Evolutionary conservation across 2,113 vertebrate genomes (phyloP), one percentile per base, ranked within the genome.

Genomic region (Serranochromis macrocephalus): DNA sequence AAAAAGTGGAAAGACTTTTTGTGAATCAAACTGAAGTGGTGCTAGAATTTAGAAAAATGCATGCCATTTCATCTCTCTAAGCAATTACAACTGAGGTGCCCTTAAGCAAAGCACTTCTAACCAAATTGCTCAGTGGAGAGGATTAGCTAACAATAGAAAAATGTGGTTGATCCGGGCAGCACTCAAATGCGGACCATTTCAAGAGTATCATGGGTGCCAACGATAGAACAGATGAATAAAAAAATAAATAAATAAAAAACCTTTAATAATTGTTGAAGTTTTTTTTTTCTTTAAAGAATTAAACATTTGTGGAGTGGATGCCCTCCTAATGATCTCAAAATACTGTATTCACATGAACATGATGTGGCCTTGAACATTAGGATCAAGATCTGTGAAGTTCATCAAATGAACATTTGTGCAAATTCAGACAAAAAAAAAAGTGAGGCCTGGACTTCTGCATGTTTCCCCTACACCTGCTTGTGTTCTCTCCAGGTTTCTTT

Each of bases 61-160:
- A 78, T 73, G 5, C 9, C 14, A 21, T 71, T 57, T 88, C 57
- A 61, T 82, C 73, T 61, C 73, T 81, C 45, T 89, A 40, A 75
- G 71, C 88, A 82, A 40, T 87, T 83, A 80, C 14, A 71, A 45
- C 19, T 82, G 66, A 91, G 79, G 55, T 89, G 80, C 71, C 87
- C 85, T 78, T 45, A 66, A 84, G 79, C 84, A 83, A 82, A 84
- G 83, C 17, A 80, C 86, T 84, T 91, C 47, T 29, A 47, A 84
- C 24, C 33, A 87, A 85, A 90, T 81, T 86, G 47, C 63, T 54
- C 31, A 58, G 21, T 57, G 55, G 61, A 79, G 80, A 68, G 87
- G 58, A 90, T 89, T 83, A 66, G 36, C 71, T 33, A 10, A 88
- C 63, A 82, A 81, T n/a, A 79, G 24, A 83, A 80, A 79, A 63